phyloP scores from a whole-genome alignment of 2,113 vertebrate species.

The Halichoerus grypus region DNA sequence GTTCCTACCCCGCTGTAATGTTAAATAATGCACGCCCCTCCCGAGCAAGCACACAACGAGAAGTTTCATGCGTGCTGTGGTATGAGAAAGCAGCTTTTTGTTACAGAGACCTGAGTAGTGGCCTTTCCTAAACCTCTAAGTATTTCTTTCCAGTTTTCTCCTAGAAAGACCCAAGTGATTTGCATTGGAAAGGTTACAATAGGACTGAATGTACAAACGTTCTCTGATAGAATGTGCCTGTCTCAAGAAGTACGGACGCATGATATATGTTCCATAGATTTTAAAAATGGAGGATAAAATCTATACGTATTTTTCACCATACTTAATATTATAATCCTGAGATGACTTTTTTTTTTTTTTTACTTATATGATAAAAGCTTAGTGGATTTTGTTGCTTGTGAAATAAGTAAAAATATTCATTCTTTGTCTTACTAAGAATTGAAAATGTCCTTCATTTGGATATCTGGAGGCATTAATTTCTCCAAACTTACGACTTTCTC shows the following conservation, averaged over 20 bases:
- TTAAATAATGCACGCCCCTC: constrained; percentile 70
- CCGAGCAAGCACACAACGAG: constrained; percentile 47
- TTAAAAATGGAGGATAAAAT: background rate
- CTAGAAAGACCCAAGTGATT: constrained; percentile 57
- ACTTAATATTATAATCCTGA: background rate
- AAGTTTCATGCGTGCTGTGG: constrained; percentile 66
- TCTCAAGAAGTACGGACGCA: background rate
- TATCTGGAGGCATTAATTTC: background rate
- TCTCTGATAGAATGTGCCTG: background rate
- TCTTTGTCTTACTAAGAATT: constrained; percentile 65
- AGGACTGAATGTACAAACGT: background rate
- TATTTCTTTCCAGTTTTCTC: constrained; percentile 23
- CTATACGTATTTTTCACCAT: background rate
- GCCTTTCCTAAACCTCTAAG: constrained; percentile 30
- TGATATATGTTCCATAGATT: background rate
- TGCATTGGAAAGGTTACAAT: constrained; percentile 55
- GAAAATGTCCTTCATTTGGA: constrained; percentile 22
- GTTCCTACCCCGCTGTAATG: background rate
- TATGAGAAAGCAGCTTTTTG: constrained; percentile 42
- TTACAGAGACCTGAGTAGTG: background rate
- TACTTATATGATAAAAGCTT: background rate
- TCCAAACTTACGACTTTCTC: background rate
- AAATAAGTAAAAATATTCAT: background rate
- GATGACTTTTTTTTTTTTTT: background rate
- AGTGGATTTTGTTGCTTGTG: background rate